Evolutionary conservation across 2,113 vertebrate species (phyloP).

Genomic region (Psettodes erumei): DNA sequence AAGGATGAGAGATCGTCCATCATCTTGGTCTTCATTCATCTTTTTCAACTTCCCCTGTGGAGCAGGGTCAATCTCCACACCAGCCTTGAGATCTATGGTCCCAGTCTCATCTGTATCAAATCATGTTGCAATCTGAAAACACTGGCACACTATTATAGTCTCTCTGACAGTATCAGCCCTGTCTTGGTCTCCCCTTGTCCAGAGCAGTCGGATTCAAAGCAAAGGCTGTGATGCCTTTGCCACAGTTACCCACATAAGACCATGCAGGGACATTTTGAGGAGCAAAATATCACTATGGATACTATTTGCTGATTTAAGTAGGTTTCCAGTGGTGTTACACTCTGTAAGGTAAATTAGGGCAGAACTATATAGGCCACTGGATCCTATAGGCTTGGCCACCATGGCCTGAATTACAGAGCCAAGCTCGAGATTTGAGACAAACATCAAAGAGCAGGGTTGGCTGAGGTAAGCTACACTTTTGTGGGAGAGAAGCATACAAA

Average conservation of each 20-base stretch:
- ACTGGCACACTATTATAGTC: slow-evolving; percentile 22
- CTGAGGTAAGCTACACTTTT: slow-evolving; percentile 58
- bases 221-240: slow-evolving; percentile 34
- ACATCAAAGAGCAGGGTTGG: slow-evolving; percentile 62
- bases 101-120: slow-evolving; percentile 46
- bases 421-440: slow-evolving; percentile 65
- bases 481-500: slow-evolving; percentile 51
- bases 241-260: slow-evolving; percentile 20
- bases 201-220: slow-evolving; percentile 10
- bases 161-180: slow-evolving; percentile 11
- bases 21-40: slow-evolving; percentile 41
- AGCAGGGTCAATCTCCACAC: slow-evolving; percentile 31
- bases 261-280: slow-evolving; percentile 7
- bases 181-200: slow-evolving; percentile 4
- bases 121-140: slow-evolving; percentile 41
- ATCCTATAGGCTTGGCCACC: slow-evolving; percentile 60
- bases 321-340: slow-evolving; percentile 45
- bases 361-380: slow-evolving; percentile 58
- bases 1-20: slow-evolving; percentile 35
- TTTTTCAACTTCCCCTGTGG: slow-evolving; percentile 32
- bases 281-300: slow-evolving; percentile 41
- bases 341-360: slow-evolving; percentile 52
- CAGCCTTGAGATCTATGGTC: slow-evolving; percentile 30
- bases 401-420: slow-evolving; percentile 68
- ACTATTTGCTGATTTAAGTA: slow-evolving; percentile 62